Base-by-base conservation (phyloP, 2,888 invertebrate genomes). In the Venustoraphidia nigricollis region DNA sequence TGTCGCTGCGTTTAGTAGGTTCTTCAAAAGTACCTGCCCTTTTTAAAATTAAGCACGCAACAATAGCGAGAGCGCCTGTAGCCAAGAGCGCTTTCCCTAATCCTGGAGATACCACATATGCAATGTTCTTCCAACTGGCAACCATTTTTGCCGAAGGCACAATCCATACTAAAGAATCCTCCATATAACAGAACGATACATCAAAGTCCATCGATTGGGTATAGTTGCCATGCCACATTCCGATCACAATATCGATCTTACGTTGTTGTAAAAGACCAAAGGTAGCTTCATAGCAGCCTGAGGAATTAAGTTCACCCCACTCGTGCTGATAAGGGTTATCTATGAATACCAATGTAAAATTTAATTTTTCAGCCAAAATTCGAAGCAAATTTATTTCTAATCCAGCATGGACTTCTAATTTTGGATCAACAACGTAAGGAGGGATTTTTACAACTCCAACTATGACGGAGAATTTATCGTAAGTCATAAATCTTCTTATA, bases 151-250 rank as follows among this genome's bases (percentile, higher is more conserved):
- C 36, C 6, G 48, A 11, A 17, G 50, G 50, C 8, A 46, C 52
- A 2, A 48, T 34, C 52, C 50, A 48, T 8, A 43, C 48, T 9
- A 38, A 9, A 6, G 41, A 6, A 40, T 52, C 52, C 36, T 52
- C 52, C 39, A 52, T 44, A 36, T 52, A 48, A 34, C 50, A 46
- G 10, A 42, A 47, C 5, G 48, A 41, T 13, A 45, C 10, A 17
- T 52, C 52, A 36, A 52, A 52, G 37, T 50, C 47, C 44, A 45
- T 38, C 17, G 44, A 37, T 35, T 45, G 38, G 1, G 40, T 46
- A 9, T n/a, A 10, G 34, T 47, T 48, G 1, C 34, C 14, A 35
- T 41, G 50, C 14, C 44, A 50, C 8, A 41, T n/a, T 8, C 50
- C 52, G 4, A 52, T 35, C n/a, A 17, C 48, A 3, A 45, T 27